Conservation (phyloP, 1,140 invertebrate genomes). For the Brachionus koreanus region DNA sequence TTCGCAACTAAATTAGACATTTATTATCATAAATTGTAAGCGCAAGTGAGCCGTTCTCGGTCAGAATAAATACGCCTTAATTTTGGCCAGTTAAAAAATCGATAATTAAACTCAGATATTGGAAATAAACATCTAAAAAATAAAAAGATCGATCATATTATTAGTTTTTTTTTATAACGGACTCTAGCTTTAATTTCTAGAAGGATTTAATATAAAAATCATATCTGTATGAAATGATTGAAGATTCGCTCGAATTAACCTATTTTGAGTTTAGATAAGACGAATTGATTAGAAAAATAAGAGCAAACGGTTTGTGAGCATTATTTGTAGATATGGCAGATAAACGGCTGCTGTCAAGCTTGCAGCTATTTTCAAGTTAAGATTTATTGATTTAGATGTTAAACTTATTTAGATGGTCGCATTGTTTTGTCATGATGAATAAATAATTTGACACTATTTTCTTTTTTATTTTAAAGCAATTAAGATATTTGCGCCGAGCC, state of each 20-base stretch:
- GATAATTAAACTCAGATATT: constrained; percentile 32
- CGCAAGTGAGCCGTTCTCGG: neutral
- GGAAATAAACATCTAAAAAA: neutral
- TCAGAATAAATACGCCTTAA: neutral
- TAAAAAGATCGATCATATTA: neutral
- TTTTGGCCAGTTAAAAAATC: neutral
- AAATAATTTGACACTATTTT: neutral
- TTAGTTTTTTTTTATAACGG: neutral
- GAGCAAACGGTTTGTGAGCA: neutral
- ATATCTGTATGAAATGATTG: neutral
- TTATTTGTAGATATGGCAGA: neutral
- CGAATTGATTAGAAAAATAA: neutral
- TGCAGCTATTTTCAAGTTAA: neutral
- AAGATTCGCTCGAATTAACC: constrained; percentile 21
- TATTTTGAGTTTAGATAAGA: neutral
- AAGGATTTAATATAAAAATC: neutral
- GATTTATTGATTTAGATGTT: neutral
- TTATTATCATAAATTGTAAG: neutral
- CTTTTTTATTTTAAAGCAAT: neutral
- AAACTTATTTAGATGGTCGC: neutral
- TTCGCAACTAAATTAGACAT: neutral
- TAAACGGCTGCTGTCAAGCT: neutral
- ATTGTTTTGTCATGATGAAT: neutral
- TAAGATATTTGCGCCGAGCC: neutral
- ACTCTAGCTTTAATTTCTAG: neutral